Conservation (phyloP, 2,797 vertebrate genomes). For the Characodon lateralis region DNA sequence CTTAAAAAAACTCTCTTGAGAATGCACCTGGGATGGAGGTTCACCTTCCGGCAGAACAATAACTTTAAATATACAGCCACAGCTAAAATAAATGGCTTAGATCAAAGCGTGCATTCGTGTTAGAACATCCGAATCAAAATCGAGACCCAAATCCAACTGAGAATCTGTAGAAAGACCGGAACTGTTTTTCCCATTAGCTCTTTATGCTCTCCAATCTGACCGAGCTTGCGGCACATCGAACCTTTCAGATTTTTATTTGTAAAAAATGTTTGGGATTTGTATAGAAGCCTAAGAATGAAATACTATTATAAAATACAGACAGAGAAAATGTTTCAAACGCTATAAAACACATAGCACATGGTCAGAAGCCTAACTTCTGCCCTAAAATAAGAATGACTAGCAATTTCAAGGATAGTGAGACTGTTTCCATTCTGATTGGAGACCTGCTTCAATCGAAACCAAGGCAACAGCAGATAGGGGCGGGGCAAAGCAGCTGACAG, state of each 20-base stretch:
- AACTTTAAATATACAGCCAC: too few relatives aligned
- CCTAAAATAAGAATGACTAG: neutral
- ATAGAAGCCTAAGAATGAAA: neutral
- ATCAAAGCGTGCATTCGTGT: too few relatives aligned
- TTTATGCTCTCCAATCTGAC: neutral
- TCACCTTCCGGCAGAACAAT: too few relatives aligned
- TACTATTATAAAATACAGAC: neutral
- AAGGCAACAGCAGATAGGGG: constrained; percentile 52
- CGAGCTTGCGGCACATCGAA: neutral
- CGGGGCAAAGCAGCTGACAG: constrained; percentile 49
- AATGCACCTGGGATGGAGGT: too few relatives aligned
- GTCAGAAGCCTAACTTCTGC: neutral
- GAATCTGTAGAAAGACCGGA: neutral
- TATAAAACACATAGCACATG: neutral
- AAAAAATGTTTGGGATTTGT: neutral
- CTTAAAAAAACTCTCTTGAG: too few relatives aligned
- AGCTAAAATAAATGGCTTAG: too few relatives aligned
- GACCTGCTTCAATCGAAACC: constrained; percentile 10
- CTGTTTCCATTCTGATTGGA: constrained; percentile 56
- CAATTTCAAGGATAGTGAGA: neutral
- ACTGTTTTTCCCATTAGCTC: neutral
- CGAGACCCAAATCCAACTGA: neutral
- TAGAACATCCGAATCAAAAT: too few relatives aligned
- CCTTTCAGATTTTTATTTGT: neutral
- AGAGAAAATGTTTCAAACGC: neutral